Conservation (phyloP, 1,140 invertebrate species). For the Macrobrachium rosenbergii region DNA sequence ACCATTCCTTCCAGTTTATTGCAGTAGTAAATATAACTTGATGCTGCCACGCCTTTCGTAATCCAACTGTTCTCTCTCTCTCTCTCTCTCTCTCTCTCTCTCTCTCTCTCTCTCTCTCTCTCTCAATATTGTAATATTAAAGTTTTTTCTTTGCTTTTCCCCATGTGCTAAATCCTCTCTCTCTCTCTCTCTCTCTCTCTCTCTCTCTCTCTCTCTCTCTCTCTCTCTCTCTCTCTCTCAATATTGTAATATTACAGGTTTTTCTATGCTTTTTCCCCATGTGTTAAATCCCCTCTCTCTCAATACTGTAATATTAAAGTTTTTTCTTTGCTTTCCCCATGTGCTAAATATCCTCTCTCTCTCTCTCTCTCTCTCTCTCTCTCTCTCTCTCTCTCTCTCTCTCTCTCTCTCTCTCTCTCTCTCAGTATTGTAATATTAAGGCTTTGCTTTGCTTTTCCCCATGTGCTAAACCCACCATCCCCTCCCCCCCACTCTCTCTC, state of each 20-base stretch:
- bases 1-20: too few species aligned
- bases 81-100: slow-evolving; percentile 14
- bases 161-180: not conserved
- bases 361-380: slow-evolving; percentile 26
- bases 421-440: too few species aligned
- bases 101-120: slow-evolving; percentile 33
- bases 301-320: not conserved
- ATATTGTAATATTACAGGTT: not conserved
- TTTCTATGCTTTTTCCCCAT: not conserved
- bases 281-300: not conserved
- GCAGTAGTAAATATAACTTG: too few species aligned
- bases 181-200: slow-evolving; percentile 25
- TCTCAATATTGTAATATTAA: not conserved
- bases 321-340: not conserved
- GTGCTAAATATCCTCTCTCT: not conserved
- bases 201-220: slow-evolving; percentile 23
- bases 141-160: too few species aligned
- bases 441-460: too few species aligned
- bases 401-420: too few species aligned
- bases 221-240: slow-evolving; percentile 20
- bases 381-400: too few species aligned
- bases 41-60: not conserved
- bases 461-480: too few species aligned
- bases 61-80: not conserved
- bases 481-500: too few species aligned